A percentile compares a stretch with the other conserved stretches of the same genome.
Conservation (phyloP, 2,888 invertebrate genomes). For the Drosophila austrosaltans region DNA sequence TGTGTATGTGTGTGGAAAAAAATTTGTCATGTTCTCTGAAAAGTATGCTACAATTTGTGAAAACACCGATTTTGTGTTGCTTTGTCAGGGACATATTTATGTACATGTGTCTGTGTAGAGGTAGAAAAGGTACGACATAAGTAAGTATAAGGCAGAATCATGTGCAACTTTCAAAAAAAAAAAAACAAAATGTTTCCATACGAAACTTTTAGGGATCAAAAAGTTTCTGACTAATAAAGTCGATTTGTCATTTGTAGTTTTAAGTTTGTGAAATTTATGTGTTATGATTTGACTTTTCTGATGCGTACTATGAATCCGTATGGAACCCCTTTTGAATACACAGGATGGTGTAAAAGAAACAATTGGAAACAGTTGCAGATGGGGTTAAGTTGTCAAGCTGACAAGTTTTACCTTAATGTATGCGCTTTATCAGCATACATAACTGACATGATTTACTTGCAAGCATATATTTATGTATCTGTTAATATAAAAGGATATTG, state of each 20-base stretch:
- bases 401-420: background rate
- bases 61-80: conserved; percentile 11
- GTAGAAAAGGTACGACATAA: conserved; percentile 10
- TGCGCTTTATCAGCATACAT: background rate
- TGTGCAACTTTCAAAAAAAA: background rate
- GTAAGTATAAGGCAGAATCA: background rate
- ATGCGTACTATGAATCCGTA: background rate
- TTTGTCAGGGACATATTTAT: background rate
- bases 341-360: no score
- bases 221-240: conserved; percentile 20
- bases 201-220: conserved; percentile 7
- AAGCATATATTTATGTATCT: no score
- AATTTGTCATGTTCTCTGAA: conserved; percentile 51
- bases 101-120: background rate
- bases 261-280: conserved; percentile 12
- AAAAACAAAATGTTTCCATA: background rate
- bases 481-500: no score
- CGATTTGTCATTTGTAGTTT: conserved; percentile 11
- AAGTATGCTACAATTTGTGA: conserved; percentile 50
- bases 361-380: background rate
- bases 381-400: background rate
- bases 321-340: no score
- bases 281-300: background rate
- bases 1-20: conserved; percentile 9
- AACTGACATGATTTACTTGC: background rate